phyloP scores from a whole-genome alignment of 2,888 invertebrate species.

The Chrysolina americana region DNA sequence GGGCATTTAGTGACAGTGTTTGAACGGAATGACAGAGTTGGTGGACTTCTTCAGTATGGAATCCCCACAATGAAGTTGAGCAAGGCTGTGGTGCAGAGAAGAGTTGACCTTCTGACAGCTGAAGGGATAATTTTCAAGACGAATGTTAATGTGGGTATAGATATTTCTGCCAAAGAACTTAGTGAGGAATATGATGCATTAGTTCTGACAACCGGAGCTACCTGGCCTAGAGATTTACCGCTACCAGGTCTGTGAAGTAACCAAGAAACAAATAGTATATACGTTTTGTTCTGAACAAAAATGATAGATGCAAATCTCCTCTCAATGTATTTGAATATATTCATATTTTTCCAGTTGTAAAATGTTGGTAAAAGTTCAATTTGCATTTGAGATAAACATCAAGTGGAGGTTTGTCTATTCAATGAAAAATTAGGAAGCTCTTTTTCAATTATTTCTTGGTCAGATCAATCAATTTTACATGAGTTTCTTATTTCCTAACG shows the following conservation, averaged over 20 bases:
- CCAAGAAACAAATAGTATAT: not conserved
- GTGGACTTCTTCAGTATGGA: slow-evolving; percentile 96
- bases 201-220: slow-evolving; percentile 93
- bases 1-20: slow-evolving; percentile 97
- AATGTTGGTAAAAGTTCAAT: too few relatives aligned
- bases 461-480: too few relatives aligned
- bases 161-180: slow-evolving; percentile 83
- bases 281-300: too few relatives aligned
- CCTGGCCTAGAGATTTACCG: slow-evolving; percentile 94
- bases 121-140: slow-evolving; percentile 92
- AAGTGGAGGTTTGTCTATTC: too few relatives aligned
- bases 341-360: too few relatives aligned
- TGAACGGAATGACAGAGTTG: slow-evolving; percentile 95
- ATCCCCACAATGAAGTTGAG: slow-evolving; percentile 99
- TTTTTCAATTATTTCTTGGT: too few relatives aligned
- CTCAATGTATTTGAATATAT: too few relatives aligned
- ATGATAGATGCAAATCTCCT: not conserved
- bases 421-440: too few relatives aligned
- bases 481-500: too few relatives aligned
- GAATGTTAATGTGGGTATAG: slow-evolving; percentile 91
- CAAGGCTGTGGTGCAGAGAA: slow-evolving; percentile 92
- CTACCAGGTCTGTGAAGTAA: slow-evolving; percentile 76
- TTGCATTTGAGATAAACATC: too few relatives aligned
- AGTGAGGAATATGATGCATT: slow-evolving; percentile 85
- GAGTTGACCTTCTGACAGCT: slow-evolving; percentile 87